A percentile compares a stretch with the other conserved stretches of the same genome.
phyloP scores from a whole-genome alignment of 2,888 invertebrate species.

The Hydraecia micacea region DNA sequence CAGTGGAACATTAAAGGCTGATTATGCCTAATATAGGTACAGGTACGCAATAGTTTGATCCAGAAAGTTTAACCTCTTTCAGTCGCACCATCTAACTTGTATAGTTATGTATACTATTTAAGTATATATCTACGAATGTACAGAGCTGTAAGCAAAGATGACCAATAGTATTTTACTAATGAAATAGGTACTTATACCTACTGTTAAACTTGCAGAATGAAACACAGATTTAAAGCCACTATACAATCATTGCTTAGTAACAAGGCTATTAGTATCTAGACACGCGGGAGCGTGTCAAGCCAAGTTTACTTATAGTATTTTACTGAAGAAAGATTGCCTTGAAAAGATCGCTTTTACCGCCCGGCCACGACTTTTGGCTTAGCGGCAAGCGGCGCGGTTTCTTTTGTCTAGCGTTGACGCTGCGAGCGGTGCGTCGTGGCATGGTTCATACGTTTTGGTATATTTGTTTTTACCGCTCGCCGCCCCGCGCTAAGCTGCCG shows the following conservation, averaged over 20 bases:
- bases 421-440: too few species aligned
- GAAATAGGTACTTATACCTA: neutral
- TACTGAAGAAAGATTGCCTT: neutral
- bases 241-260: neutral
- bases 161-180: neutral
- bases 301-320: neutral
- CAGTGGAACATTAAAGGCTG: neutral
- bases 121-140: neutral
- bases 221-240: neutral
- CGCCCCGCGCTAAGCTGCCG: too few species aligned
- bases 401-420: too few species aligned
- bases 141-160: neutral
- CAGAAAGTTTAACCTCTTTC: neutral
- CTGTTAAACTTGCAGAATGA: neutral
- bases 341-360: too few species aligned
- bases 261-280: neutral
- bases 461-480: too few species aligned
- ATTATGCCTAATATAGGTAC: neutral
- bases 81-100: neutral
- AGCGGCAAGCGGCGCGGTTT: too few species aligned
- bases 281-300: too few species aligned
- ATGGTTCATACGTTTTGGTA: too few species aligned
- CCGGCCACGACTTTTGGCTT: too few species aligned
- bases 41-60: neutral
- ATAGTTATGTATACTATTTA: neutral